A percentile compares a stretch with the other conserved stretches of the same genome.
Conservation (phyloP, 2,888 invertebrate species). For the Platynereis dumerilii region DNA sequence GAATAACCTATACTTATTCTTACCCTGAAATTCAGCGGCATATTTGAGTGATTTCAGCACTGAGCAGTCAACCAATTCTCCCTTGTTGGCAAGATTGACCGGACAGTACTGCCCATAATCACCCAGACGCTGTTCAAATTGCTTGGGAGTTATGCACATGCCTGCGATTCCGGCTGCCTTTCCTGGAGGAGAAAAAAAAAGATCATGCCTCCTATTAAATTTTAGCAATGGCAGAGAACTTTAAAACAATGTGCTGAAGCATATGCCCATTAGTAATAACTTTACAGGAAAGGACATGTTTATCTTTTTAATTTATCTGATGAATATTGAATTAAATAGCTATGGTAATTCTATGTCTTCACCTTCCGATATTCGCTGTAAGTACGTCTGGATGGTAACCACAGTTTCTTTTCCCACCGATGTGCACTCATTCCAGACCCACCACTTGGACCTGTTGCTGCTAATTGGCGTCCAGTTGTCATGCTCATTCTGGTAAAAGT, state of each 20-base stretch:
- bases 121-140: conserved; percentile 59
- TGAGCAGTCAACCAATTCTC: conserved; percentile 61
- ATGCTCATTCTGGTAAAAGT: conserved; percentile 59
- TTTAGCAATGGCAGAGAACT: too few species aligned
- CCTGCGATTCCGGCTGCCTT: conserved; percentile 60
- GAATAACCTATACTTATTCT: too few species aligned
- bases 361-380: conserved; percentile 55
- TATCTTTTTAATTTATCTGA: too few species aligned
- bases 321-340: too few species aligned
- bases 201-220: background rate
- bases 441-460: conserved; percentile 60
- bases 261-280: too few species aligned
- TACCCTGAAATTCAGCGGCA: conserved; percentile 63
- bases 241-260: too few species aligned
- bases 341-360: background rate
- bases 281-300: too few species aligned
- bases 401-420: conserved; percentile 54
- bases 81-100: conserved; percentile 56
- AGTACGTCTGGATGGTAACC: conserved; percentile 58
- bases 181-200: conserved; percentile 45
- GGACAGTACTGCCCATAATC: conserved; percentile 63
- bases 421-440: conserved; percentile 57
- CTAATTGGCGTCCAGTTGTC: conserved; percentile 52
- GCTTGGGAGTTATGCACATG: conserved; percentile 61
- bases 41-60: conserved; percentile 47